A percentile compares a stretch with the other conserved stretches of the same genome.
These are phyloP conservation scores for Pegoplata infirma DNA, from an alignment of 2,888 invertebrate genomes.

Conservation along the genomic window DNA sequence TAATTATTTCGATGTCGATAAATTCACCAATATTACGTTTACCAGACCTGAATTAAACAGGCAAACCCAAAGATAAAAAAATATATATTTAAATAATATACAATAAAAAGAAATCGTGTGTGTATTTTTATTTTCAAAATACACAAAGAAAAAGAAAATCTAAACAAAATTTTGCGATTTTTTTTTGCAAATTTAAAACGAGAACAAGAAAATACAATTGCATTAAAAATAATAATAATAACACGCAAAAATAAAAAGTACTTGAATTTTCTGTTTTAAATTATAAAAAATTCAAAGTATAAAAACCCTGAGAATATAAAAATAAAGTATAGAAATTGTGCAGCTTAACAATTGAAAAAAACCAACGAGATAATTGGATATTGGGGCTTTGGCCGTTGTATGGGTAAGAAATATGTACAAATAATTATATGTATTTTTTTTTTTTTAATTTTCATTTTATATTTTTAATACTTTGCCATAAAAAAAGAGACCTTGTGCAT, in stretches of 20 bases:
- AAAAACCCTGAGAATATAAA: conserved; percentile 24
- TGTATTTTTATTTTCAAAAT: too few relatives aligned
- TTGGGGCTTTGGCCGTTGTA: conserved; percentile 79
- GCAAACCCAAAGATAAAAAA: conserved; percentile 50
- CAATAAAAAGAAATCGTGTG: not conserved
- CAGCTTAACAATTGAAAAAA: conserved; percentile 64
- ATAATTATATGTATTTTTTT: not conserved
- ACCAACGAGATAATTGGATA: conserved; percentile 71
- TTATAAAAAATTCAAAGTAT: conserved; percentile 40
- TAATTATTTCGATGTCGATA: conserved; percentile 74
- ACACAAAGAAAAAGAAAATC: not conserved
- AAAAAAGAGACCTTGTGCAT: not conserved
- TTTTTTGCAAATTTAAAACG: conserved; percentile 12
- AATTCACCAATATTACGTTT: conserved; percentile 74
- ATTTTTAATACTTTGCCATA: not conserved
- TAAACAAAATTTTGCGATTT: conserved; percentile 1
- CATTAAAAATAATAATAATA: conserved; percentile 57
- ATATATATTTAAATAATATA: conserved; percentile 4
- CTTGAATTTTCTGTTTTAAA: conserved; percentile 44
- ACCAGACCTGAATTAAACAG: conserved; percentile 75
- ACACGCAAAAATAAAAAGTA: conserved; percentile 41
- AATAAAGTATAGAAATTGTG: conserved; percentile 45
- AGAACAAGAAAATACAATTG: conserved; percentile 42
- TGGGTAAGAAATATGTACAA: conserved; percentile 80
- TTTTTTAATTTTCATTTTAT: not conserved